Evolutionary conservation across 2,797 vertebrate genomes (phyloP).

Genomic region (Manis pentadactyla): DNA sequence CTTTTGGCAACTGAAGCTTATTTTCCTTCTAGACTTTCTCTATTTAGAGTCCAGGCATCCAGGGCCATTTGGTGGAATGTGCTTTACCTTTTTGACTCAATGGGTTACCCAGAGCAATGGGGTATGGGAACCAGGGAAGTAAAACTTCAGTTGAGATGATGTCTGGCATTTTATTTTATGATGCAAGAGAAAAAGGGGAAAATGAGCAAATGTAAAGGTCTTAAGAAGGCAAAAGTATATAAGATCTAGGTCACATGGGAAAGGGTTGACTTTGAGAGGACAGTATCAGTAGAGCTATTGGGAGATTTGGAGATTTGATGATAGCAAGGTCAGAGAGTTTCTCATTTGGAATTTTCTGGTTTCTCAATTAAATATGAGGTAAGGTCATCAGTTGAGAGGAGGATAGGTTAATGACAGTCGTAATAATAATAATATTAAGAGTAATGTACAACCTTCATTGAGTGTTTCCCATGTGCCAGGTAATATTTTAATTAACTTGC

Average conservation of each 20-base stretch:
- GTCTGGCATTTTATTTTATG: background rate
- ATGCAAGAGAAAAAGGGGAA: background rate
- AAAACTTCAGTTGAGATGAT: background rate
- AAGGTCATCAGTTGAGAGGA: background rate
- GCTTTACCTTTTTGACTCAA: background rate
- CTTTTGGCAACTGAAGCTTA: background rate
- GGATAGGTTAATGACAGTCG: background rate
- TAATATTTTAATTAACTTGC: background rate
- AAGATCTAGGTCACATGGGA: background rate
- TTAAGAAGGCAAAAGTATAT: slow-evolving; percentile 28
- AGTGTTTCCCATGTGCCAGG: background rate
- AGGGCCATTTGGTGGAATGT: background rate
- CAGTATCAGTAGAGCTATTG: background rate
- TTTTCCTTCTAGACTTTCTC: slow-evolving; percentile 65
- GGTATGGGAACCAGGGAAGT: background rate
- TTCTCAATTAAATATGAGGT: background rate
- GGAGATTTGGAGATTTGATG: background rate
- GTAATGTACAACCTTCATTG: background rate
- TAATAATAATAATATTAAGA: background rate
- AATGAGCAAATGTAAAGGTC: background rate
- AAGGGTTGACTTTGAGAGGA: background rate
- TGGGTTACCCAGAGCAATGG: background rate
- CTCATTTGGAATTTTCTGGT: background rate
- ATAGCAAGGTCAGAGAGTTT: background rate
- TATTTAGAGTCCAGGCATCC: background rate